Conservation (phyloP, 2,113 vertebrate species). For the Cynopterus brachyotis region DNA sequence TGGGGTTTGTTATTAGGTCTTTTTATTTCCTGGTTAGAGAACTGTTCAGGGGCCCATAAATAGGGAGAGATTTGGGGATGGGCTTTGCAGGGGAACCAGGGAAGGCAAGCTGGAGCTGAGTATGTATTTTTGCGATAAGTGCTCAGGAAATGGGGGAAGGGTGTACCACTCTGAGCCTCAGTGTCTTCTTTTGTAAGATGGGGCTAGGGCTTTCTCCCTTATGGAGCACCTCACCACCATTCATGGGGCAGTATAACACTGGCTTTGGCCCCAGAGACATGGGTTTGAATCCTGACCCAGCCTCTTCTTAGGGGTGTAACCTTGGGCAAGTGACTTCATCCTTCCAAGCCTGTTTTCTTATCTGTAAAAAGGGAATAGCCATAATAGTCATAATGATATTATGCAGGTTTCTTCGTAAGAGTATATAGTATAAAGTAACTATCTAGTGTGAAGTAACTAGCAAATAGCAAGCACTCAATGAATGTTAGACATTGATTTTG, state of each 20-base stretch:
- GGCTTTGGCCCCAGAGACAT: not conserved
- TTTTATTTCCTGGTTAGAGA: constrained; percentile 28
- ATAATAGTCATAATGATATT: accelerated
- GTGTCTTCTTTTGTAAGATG: not conserved
- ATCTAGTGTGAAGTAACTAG: no score
- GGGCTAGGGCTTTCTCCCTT: not conserved
- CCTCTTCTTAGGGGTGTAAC: not conserved
- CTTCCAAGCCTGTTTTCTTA: not conserved
- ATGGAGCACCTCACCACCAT: not conserved
- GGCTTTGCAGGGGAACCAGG: not conserved
- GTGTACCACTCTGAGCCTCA: not conserved
- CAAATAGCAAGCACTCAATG: not conserved
- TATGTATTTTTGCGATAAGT: not conserved
- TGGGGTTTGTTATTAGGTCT: not conserved
- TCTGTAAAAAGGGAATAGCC: not conserved
- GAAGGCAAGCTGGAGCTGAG: not conserved
- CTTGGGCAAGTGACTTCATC: not conserved
- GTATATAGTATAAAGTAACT: no score
- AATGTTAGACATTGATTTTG: not conserved
- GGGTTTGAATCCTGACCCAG: not conserved
- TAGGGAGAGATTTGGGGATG: not conserved
- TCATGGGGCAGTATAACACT: not conserved
- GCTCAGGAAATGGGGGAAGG: not conserved
- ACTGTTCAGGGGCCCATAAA: not conserved
- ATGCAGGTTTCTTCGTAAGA: not conserved